A percentile compares a stretch with the other conserved stretches of the same genome.
Evolutionary conservation across 1,140 invertebrate species (phyloP).

Genomic region (Laodelphax striatellus): DNA sequence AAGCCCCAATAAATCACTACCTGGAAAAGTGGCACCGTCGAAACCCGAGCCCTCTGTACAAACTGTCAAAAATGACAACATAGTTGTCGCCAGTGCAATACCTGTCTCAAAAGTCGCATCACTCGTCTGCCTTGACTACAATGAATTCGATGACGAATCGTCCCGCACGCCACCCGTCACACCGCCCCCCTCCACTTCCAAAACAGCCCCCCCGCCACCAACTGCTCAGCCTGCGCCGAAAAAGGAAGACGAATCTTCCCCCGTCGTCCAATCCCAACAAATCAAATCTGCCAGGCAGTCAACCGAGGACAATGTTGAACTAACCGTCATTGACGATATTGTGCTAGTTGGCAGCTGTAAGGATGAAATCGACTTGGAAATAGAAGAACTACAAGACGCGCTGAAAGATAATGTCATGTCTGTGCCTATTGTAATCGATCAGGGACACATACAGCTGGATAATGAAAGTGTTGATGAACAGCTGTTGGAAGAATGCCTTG

Average conservation of each 20-base stretch:
- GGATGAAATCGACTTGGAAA: conserved; percentile 21
- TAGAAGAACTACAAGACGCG: conserved; percentile 22
- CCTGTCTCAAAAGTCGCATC: conserved; percentile 36
- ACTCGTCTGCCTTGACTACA: conserved; percentile 46
- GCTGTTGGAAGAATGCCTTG: conserved; percentile 23
- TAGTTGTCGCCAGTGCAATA: conserved; percentile 3
- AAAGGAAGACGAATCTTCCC: background rate
- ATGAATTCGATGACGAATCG: conserved; percentile 47
- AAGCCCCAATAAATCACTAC: conserved; percentile 26
- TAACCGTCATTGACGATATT: conserved; percentile 27
- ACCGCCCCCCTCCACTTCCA: conserved; percentile 28
- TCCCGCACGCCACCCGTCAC: conserved; percentile 32
- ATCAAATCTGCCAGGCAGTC: background rate
- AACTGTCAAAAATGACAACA: conserved; percentile 6
- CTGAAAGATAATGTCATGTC: conserved; percentile 23
- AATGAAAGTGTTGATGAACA: conserved; percentile 10
- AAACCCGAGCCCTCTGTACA: background rate
- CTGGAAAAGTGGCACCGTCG: background rate
- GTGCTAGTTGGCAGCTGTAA: conserved; percentile 24
- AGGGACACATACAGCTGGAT: conserved; percentile 13
- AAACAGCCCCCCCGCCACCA: conserved; percentile 3
- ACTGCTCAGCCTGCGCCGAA: conserved; percentile 3
- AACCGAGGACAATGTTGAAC: conserved; percentile 20
- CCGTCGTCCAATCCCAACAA: background rate
- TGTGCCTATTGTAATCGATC: conserved; percentile 21